Evolutionary conservation across 1,140 invertebrate genomes (phyloP).

Genomic region (Alviniconcha marisindica): DNA sequence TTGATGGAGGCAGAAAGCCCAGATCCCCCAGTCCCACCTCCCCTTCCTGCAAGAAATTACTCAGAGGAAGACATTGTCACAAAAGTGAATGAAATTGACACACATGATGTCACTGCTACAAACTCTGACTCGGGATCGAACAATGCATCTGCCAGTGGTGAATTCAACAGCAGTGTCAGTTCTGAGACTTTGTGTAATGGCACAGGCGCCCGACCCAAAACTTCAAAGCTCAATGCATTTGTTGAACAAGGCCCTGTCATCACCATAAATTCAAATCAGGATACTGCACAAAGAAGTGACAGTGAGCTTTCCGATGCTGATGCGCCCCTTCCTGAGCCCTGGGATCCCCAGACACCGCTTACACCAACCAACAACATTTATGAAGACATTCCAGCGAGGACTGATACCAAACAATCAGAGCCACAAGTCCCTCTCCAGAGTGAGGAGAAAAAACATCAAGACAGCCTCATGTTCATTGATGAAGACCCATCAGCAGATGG

Average conservation of each 20-base stretch:
- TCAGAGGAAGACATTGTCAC: conserved; percentile 37
- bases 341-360: background rate
- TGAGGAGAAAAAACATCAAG: background rate
- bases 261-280: too few relatives aligned
- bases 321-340: background rate
- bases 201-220: conserved; percentile 16
- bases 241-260: background rate
- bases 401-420: background rate
- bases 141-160: background rate
- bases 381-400: conserved; percentile 21
- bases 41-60: conserved; percentile 41
- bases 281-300: background rate
- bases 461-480: conserved; percentile 18
- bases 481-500: background rate
- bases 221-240: background rate
- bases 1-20: background rate
- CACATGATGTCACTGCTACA: background rate
- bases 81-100: too few relatives aligned
- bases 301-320: background rate
- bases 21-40: conserved; percentile 32
- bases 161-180: background rate
- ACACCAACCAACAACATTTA: conserved; percentile 16
- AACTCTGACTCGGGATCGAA: background rate
- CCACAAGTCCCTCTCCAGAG: background rate
- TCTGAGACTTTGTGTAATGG: background rate